Percentiles rank a stretch among this genome's conserved stretches.
Evolutionary conservation across 2,888 invertebrate genomes (phyloP).

Genomic region (Callyntrura guangdongensis): DNA sequence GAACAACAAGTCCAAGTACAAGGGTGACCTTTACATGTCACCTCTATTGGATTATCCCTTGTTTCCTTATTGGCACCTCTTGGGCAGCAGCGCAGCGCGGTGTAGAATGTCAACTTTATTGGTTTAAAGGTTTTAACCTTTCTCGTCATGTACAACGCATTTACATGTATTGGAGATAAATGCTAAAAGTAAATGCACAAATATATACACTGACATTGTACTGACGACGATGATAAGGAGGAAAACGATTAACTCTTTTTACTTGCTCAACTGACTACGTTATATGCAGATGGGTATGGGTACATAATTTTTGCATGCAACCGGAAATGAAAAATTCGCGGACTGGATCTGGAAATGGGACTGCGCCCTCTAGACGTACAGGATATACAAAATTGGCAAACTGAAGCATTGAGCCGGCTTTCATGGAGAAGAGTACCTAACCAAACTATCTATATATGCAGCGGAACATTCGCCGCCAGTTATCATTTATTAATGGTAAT

Average conservation of each 20-base stretch:
- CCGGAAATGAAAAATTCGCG: conserved; percentile 10
- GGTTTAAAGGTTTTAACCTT: conserved; percentile 44
- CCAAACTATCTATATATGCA: not conserved
- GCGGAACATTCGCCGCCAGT: not conserved
- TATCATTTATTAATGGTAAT: conserved; percentile 16
- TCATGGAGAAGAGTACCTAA: conserved; percentile 14
- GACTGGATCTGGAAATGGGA: not conserved
- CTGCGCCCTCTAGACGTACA: not conserved
- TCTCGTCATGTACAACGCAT: conserved; percentile 9
- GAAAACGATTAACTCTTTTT: not conserved
- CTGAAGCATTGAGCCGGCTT: not conserved
- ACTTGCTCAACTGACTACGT: not conserved
- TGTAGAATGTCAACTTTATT: conserved; percentile 32
- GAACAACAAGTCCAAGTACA: not conserved
- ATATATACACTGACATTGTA: conserved; percentile 16
- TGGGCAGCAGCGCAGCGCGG: not conserved
- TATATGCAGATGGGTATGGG: not conserved
- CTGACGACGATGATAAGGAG: not conserved
- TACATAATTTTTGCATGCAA: conserved; percentile 11
- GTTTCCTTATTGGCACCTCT: conserved; percentile 52
- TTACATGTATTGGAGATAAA: not conserved
- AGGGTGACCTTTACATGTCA: conserved; percentile 55
- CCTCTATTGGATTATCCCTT: conserved; percentile 41
- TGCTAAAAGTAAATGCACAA: not conserved
- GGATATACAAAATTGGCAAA: not conserved